These are phyloP conservation scores for Boulengerochromis microlepis DNA, from an alignment of 2,113 vertebrate species.

Conservation along the genomic window DNA sequence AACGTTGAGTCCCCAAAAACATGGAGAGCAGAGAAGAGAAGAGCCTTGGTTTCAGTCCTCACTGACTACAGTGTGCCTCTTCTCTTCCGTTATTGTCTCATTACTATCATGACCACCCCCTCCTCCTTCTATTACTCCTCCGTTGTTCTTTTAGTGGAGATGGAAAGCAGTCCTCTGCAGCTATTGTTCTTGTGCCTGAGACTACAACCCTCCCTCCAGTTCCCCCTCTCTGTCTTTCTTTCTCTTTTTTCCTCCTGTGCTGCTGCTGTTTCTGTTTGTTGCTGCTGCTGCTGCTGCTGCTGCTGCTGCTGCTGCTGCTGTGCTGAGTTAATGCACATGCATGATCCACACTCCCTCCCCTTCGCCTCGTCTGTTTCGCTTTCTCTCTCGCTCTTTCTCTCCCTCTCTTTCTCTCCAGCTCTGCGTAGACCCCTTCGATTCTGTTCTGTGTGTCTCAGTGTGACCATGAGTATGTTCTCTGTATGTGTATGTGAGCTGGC, in stretches of 20 bases:
- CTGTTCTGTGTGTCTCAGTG: slow-evolving; percentile 9
- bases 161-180: slow-evolving; percentile 65
- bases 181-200: slow-evolving; percentile 66
- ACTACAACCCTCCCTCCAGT: slow-evolving; percentile 63
- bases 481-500: slow-evolving; percentile 47
- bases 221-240: slow-evolving; percentile 54
- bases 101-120: slow-evolving; percentile 52
- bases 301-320: slow-evolving; percentile 29
- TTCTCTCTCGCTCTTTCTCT: slow-evolving; percentile 22
- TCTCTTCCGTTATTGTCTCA: slow-evolving; percentile 56
- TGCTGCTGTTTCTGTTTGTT: slow-evolving; percentile 61
- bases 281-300: slow-evolving; percentile 57
- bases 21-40: slow-evolving; percentile 60
- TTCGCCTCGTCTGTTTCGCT: slow-evolving; percentile 52
- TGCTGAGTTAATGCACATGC: slow-evolving; percentile 76
- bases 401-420: slow-evolving; percentile 39
- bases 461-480: background rate
- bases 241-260: slow-evolving; percentile 46
- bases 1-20: slow-evolving; percentile 60
- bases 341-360: slow-evolving; percentile 66
- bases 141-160: slow-evolving; percentile 61
- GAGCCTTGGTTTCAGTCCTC: slow-evolving; percentile 55
- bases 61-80: slow-evolving; percentile 42
- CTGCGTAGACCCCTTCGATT: slow-evolving; percentile 36
- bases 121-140: slow-evolving; percentile 42